Base-by-base conservation (phyloP, 2,113 vertebrate genomes). In the Gorsachius goisagi region DNA sequence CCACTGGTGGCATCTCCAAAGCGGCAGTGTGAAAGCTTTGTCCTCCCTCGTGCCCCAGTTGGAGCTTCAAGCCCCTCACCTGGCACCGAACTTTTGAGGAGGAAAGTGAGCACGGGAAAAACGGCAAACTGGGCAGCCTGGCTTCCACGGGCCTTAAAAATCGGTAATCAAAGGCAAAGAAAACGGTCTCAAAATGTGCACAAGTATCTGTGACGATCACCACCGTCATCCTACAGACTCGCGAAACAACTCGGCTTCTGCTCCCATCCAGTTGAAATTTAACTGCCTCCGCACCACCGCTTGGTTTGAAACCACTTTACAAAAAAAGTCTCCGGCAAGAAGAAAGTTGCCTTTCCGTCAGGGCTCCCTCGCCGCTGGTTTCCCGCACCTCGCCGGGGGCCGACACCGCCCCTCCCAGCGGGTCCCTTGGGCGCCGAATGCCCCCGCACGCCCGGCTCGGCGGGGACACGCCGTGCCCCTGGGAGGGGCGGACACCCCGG, bases 21-120 rank as follows among this genome's bases (percentile, higher is more conserved):
- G 12, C 2, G 0, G 15, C 27, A 8, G 0, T 0, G 21, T 18
- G 27, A 53, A 49, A 64, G 19, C 4, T 3, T 14, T 44, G 15
- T 32, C 39, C 39, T 22, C 56, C 37, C 69, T 26, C 5, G 10
- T 14, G 45, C 39, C 62, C 3, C 14, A 64, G 28, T 7, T 10
- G 52, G 56, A 87, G 62, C 24, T 27, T 32, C 0, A 0, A 75
- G 53, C 4, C 16, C 12, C 23, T 19, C 39, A 21, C 17, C 28
- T 41, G 69, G 69, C 33, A 64, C 18, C 1, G 0, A 59, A 20
- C 2, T 56, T 75, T 23, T 33, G 5, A 13, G 50, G 44, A 67
- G 28, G 15, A 30, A 76, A 45, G 6, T 1, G 15, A 39, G 11
- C 19, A 35, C 1, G 35, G 21, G 11, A 55, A 75, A 91, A 80